A percentile compares a stretch with the other conserved stretches of the same genome.
These are phyloP conservation scores for Ctenopoma multispine DNA, from an alignment of 2,797 vertebrate species.

Conservation along the genomic window DNA sequence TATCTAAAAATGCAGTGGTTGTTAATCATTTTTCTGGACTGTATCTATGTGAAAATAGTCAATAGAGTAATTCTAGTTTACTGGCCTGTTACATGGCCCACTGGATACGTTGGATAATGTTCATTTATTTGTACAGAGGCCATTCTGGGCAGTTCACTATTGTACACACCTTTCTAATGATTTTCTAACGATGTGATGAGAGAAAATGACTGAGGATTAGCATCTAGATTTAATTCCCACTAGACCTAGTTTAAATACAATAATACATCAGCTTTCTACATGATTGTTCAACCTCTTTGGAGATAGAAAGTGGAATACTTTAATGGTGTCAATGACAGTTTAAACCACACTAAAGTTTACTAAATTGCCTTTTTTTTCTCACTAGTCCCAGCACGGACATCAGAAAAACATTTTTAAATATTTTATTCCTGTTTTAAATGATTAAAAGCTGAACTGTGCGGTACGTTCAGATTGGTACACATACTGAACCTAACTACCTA, in stretches of 20 bases:
- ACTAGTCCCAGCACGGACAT: no score
- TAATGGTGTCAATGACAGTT: no score
- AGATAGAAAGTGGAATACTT: no score
- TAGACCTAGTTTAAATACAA: not conserved
- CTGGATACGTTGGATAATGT: no score
- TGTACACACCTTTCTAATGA: not conserved
- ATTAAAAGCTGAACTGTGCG: no score
- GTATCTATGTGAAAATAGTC: not conserved
- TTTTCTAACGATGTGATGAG: not conserved
- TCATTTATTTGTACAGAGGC: not conserved
- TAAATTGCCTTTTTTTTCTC: no score
- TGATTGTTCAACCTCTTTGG: not conserved
- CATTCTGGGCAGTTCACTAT: not conserved
- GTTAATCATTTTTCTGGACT: not conserved
- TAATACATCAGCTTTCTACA: not conserved
- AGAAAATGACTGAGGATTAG: not conserved
- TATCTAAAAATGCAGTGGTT: not conserved
- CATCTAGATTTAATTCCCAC: not conserved
- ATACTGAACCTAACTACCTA: no score
- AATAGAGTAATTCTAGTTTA: no score
- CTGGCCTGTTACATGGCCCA: not conserved
- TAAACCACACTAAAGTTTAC: no score
- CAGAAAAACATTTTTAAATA: no score
- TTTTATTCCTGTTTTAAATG: no score
- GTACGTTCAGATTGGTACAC: no score